A percentile compares a stretch with the other conserved stretches of the same genome.
phyloP scores from a whole-genome alignment of 2,113 vertebrate species.

The Aldabrachelys gigantea region DNA sequence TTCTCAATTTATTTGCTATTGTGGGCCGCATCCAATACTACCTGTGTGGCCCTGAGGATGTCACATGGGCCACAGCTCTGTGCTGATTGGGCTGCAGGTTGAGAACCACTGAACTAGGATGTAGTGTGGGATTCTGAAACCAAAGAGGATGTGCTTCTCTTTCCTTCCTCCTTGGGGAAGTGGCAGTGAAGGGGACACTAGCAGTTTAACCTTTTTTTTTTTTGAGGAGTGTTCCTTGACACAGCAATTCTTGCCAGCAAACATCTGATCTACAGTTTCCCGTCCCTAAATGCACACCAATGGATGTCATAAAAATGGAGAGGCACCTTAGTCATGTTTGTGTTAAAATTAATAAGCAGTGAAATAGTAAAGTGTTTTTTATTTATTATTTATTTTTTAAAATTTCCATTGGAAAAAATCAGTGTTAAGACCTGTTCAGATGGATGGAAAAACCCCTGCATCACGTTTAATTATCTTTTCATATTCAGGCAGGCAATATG shows the following conservation, averaged over 20 bases:
- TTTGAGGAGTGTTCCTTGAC: background rate
- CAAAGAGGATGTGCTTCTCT: background rate
- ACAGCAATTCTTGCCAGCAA: background rate
- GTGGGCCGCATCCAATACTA: too few species aligned
- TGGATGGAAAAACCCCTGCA: background rate
- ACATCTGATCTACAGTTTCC: background rate
- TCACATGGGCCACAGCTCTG: too few species aligned
- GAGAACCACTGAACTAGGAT: background rate
- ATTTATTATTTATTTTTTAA: too few species aligned
- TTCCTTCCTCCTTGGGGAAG: background rate
- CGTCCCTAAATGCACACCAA: background rate
- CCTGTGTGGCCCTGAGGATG: too few species aligned
- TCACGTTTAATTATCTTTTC: background rate
- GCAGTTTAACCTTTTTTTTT: background rate
- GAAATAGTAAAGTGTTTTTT: background rate
- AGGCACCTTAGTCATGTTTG: background rate
- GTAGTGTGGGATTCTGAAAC: background rate
- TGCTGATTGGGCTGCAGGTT: too few species aligned
- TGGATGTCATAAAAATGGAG: background rate
- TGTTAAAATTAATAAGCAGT: background rate
- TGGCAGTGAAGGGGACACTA: background rate
- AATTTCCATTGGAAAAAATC: background rate
- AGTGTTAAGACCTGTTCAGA: background rate
- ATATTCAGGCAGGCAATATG: background rate
- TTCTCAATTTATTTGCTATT: too few species aligned